phyloP scores from a whole-genome alignment of 2,888 invertebrate species.

The Chrysolina oricalcia region DNA sequence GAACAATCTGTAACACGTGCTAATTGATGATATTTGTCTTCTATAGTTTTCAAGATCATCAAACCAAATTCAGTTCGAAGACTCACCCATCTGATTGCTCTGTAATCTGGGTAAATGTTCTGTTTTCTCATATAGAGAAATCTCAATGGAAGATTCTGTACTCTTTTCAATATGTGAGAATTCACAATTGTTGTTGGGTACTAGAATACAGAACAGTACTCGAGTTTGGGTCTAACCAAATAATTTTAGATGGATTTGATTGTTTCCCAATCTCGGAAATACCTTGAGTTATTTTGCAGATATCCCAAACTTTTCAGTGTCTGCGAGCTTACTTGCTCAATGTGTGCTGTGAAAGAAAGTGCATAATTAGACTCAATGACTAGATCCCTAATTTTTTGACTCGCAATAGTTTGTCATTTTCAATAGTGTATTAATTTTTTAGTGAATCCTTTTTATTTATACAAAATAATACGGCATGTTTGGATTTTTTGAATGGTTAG shows the following conservation, averaged over 20 bases:
- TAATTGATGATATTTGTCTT: not conserved
- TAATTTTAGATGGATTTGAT: not conserved
- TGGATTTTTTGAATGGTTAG: too few relatives aligned
- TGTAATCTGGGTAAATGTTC: not conserved
- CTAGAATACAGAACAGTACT: not conserved
- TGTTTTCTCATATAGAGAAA: not conserved
- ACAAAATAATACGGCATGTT: too few relatives aligned
- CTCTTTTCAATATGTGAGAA: too few relatives aligned
- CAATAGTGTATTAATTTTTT: not conserved
- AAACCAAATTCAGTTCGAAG: not conserved
- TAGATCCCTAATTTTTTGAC: not conserved
- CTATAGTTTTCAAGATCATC: not conserved
- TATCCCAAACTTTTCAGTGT: not conserved
- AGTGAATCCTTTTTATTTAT: slow-evolving; percentile 11
- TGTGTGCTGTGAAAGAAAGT: not conserved
- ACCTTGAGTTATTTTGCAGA: too few relatives aligned
- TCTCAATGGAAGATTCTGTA: not conserved
- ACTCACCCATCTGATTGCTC: not conserved
- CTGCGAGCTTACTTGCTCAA: not conserved
- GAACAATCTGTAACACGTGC: not conserved
- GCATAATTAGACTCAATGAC: not conserved
- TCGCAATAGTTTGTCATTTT: not conserved
- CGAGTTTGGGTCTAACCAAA: not conserved
- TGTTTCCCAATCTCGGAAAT: not conserved
- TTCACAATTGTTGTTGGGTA: not conserved